A percentile compares a stretch with the other conserved stretches of the same genome.
phyloP scores from a whole-genome alignment of 1,140 invertebrate species.

The Latrodectus geometricus region DNA sequence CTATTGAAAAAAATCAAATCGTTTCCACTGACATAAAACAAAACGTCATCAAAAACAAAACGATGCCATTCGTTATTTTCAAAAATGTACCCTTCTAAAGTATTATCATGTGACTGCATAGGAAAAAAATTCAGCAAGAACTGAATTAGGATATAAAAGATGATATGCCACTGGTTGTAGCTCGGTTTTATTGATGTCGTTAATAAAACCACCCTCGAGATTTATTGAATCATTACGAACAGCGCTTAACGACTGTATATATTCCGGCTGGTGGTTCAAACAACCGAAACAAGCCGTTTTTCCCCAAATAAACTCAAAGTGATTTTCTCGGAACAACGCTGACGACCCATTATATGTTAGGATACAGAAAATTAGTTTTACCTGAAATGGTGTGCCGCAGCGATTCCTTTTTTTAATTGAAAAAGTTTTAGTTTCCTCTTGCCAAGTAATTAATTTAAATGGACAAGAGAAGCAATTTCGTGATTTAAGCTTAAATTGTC shows the following conservation, averaged over 20 bases:
- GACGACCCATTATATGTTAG: not conserved
- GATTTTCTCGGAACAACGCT: not conserved
- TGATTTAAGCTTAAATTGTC: too few species aligned
- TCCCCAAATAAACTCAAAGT: not conserved
- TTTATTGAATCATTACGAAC: constrained; percentile 2
- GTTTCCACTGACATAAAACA: too few species aligned
- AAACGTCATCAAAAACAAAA: too few species aligned
- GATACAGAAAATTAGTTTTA: not conserved
- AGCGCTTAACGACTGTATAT: not conserved
- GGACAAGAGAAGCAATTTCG: not conserved
- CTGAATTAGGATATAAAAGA: not conserved
- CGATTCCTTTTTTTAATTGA: not conserved
- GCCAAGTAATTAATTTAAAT: not conserved
- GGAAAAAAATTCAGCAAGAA: not conserved
- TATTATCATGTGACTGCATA: too few species aligned
- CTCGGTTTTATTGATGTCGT: not conserved
- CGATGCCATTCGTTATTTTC: too few species aligned
- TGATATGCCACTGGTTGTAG: not conserved
- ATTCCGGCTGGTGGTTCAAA: not conserved
- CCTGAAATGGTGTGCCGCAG: not conserved
- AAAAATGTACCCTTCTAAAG: too few species aligned
- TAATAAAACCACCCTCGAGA: not conserved
- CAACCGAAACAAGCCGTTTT: not conserved
- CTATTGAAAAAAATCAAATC: too few species aligned
- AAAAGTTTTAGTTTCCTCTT: not conserved